Conservation (phyloP, 2,113 vertebrate genomes). For the Mastomys coucha region DNA sequence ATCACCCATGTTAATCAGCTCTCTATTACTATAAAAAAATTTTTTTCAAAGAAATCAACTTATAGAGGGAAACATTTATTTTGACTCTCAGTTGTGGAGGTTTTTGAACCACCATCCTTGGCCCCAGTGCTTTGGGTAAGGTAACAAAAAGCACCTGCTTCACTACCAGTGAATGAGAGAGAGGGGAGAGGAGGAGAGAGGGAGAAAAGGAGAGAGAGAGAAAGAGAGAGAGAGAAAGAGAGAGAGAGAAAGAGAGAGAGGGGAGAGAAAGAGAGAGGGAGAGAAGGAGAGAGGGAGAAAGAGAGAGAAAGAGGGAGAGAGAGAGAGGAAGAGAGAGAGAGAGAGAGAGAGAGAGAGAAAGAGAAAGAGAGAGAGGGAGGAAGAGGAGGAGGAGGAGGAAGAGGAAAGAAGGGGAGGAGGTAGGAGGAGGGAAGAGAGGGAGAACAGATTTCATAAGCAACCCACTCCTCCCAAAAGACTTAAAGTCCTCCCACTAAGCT, state of each 20-base stretch:
- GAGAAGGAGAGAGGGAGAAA: rapidly evolving
- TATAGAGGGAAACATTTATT: neutral
- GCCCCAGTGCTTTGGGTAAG: neutral
- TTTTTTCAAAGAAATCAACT: neutral
- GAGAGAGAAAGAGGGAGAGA: neutral
- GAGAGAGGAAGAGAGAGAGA: no score
- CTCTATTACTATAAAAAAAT: neutral
- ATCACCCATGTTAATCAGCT: neutral
- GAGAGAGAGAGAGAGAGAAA: no score
- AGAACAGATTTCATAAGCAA: neutral
- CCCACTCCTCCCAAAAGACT: neutral
- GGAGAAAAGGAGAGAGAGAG: rapidly evolving
- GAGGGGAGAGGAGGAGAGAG: no score
- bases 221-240: no score
- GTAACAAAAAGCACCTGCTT: neutral
- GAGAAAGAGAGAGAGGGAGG: rapidly evolving
- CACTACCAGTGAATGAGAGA: neutral
- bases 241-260: no score
- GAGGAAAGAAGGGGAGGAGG: no score
- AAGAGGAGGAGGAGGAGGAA: no score
- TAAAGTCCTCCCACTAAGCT: neutral
- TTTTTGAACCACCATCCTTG: neutral
- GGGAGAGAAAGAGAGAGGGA: neutral
- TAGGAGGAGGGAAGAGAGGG: no score
- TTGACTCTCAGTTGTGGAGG: neutral